Percentiles rank a stretch among this genome's conserved stretches.
These are phyloP conservation scores for Dasysyrphus albostriatus DNA, from an alignment of 2,888 invertebrate species.

Conservation along the genomic window DNA sequence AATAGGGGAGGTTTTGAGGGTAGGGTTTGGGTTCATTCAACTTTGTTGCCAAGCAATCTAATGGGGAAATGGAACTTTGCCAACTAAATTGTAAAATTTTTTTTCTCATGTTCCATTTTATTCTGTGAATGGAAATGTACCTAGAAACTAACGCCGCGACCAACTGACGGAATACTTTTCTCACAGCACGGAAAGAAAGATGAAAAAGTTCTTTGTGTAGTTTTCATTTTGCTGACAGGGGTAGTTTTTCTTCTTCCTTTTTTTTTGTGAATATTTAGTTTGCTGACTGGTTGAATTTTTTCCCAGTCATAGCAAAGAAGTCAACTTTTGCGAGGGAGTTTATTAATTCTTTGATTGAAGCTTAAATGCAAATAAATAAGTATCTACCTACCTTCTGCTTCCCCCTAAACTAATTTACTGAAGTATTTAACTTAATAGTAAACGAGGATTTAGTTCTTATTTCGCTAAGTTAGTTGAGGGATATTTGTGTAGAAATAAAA, in stretches of 20 bases:
- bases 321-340: constrained; percentile 21
- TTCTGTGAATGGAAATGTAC: constrained; percentile 20
- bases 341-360: constrained; percentile 23
- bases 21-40: constrained; percentile 59
- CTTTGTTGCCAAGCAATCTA: constrained; percentile 45
- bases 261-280: constrained; percentile 21
- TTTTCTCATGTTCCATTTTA: not conserved
- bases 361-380: constrained; percentile 26
- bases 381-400: not conserved
- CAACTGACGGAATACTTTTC: constrained; percentile 27
- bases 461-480: constrained; percentile 9
- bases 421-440: not conserved
- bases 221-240: constrained; percentile 16
- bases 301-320: constrained; percentile 22
- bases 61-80: constrained; percentile 47
- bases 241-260: not conserved
- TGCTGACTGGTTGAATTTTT: constrained; percentile 44
- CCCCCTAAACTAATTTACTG: not conserved
- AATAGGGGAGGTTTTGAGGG: not conserved
- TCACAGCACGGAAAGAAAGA: not conserved
- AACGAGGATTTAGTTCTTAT: not conserved
- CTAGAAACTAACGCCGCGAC: constrained; percentile 25
- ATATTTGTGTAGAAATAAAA: not conserved
- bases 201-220: constrained; percentile 27
- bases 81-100: constrained; percentile 32